Conservation (phyloP, 1,140 invertebrate genomes). For the Leguminivora glycinivorella region DNA sequence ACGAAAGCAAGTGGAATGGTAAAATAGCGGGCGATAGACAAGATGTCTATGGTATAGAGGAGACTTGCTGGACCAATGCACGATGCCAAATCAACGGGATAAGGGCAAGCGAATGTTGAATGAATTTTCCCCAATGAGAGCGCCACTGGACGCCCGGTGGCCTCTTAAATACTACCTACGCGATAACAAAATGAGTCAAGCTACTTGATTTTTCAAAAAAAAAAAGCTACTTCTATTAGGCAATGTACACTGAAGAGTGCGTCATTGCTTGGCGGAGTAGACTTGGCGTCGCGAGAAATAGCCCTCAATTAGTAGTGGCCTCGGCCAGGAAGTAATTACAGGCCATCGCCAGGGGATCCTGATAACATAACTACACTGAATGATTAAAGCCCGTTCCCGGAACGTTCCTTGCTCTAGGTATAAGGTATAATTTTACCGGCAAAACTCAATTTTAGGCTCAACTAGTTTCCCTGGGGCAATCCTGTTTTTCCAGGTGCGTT, state of each 20-base stretch:
- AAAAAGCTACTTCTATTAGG: not conserved
- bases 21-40: too few species aligned
- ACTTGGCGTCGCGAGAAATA: conserved; percentile 34
- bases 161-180: too few species aligned
- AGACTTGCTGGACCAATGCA: too few species aligned
- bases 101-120: too few species aligned
- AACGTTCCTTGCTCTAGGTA: not conserved
- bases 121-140: too few species aligned
- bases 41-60: too few species aligned
- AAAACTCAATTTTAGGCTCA: not conserved
- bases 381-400: conserved; percentile 29
- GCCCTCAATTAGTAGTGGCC: conserved; percentile 40
- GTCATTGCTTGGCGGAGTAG: not conserved
- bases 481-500: not conserved
- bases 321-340: conserved; percentile 41
- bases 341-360: conserved; percentile 35
- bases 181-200: too few species aligned
- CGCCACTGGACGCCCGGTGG: too few species aligned
- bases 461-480: not conserved
- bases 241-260: not conserved
- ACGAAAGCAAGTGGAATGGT: too few species aligned
- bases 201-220: too few species aligned
- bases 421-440: not conserved
- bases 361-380: conserved; percentile 33
- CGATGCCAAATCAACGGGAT: too few species aligned